Base-by-base conservation (phyloP, 2,888 invertebrate species). In the Melieria picta region DNA sequence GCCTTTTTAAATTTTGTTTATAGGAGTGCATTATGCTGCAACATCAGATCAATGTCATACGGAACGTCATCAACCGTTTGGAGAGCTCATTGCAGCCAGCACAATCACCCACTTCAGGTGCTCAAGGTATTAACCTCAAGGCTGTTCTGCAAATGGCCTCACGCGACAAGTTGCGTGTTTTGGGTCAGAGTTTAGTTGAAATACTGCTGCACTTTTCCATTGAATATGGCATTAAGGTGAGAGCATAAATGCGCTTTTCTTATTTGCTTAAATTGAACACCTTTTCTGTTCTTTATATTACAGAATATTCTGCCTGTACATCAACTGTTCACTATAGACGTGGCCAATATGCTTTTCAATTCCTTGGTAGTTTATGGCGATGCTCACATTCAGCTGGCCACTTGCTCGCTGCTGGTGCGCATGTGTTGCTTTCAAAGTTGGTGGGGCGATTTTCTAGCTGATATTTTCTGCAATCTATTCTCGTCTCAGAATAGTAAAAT, bases 371-470 rank as follows among this genome's bases (percentile, higher is more conserved):
- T 96, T 74, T 91, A 90, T 80, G 94, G 94, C 82, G 91, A 93
- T 74, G 93, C 94, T 3, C 91, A 93, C 72, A 89, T 93, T 72
- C 96, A 96, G 82, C 89, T 95, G 58, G 90, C 94, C 30, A 91
- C 93, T 13, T 93, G 92, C 65, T 92, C 95, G 43, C 88, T 97
- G 74, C 87, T 95, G 81, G 93, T 95, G 71, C 90, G 94, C 65
- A 91, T 92, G 83, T 89, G 88, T 61, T 93, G 93, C 81, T 89
- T 90, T 70, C 92, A 92, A 82, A 88, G 89, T 9, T 97, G 96
- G 94, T 97, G 97, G 97, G 97, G 97, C 57, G 91, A 92, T 77
- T 95, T 94, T 82, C 89, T 97, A n/a, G 94, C 95, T 0, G 92
- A 93, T 80, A 93, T 93, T 45, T 90, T 97, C 71, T 91, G 92